Evolutionary conservation across 2,888 invertebrate species (phyloP).

Genomic region (Acanthopleura granulata): DNA sequence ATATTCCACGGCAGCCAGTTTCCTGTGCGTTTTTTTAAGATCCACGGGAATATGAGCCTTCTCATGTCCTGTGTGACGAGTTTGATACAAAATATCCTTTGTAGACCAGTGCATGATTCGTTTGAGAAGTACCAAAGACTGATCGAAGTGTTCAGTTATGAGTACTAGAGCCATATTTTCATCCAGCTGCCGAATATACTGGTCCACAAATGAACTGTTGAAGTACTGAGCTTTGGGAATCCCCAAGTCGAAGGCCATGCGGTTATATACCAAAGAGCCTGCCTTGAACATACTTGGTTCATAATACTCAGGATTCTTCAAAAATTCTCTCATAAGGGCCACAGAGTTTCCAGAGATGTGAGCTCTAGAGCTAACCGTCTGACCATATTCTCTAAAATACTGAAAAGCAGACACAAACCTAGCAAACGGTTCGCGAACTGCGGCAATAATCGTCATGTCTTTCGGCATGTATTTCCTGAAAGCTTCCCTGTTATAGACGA

Average conservation of each 20-base stretch:
- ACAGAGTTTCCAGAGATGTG: background rate
- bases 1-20: background rate
- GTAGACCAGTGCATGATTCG: background rate
- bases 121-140: slow-evolving; percentile 18
- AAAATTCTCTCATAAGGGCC: background rate
- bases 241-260: slow-evolving; percentile 16
- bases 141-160: background rate
- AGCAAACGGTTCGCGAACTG: slow-evolving; percentile 1
- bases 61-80: background rate
- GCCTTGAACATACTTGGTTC: background rate
- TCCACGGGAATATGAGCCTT: background rate
- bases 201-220: background rate
- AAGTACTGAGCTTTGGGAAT: background rate
- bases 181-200: slow-evolving; percentile 9
- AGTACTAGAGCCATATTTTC: slow-evolving; percentile 1
- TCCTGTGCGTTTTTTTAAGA: background rate
- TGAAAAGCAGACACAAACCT: slow-evolving; percentile 5
- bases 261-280: slow-evolving; percentile 3
- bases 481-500: slow-evolving; percentile 11
- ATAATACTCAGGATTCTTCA: background rate
- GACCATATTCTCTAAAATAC: background rate
- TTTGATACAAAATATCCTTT: slow-evolving; percentile 15
- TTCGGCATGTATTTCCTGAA: background rate
- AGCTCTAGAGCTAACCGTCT: background rate
- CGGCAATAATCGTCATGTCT: background rate